Base-by-base conservation (phyloP, 2,113 vertebrate species). In the Spermophilus dauricus region DNA sequence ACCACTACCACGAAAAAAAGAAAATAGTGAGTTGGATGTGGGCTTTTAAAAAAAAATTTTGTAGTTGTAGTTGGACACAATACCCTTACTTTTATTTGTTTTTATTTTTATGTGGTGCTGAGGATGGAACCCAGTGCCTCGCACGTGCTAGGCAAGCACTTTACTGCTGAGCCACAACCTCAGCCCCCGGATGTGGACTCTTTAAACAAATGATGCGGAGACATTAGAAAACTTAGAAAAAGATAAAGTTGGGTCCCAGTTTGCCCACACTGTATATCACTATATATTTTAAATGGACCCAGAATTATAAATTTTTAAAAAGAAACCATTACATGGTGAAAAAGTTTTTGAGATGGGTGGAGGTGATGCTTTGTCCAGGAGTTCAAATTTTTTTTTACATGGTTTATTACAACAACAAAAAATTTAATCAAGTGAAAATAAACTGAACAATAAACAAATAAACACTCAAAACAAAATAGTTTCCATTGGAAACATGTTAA, bases 401-500 rank as follows among this genome's bases (percentile, higher is more conserved):
- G 98, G 97, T 98, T 98, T 98, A 98, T 99, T 97, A 98, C 98
- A 99, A 98, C 97, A 45, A 45, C 5, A 98, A 98, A 98, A 97
- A 98, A 89, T 98, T 97, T 98, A 98, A 98, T 98, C 97, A 97
- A 97, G 92, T 98, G 95, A 96, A 98, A 97, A 98, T 97, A 42
- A 42, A 42, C 39, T 42, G 39, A 42, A 42, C 39, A 42, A 42
- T 42, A 96, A 98, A 92, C 81, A 91, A 98, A 98, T 94, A 95
- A 98, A 92, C 85, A 95, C 98, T 98, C 95, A 98, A 98, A 99
- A 99, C 98, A 98, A 97, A 98, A 63, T 90, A 95, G 94, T 98
- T 99, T 99, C 99, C 99, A 99, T 97, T 99, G 99, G 99, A 99
- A 99, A 98, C 98, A 98, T 96, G 98, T 96, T 98, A 94, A 97